Evolutionary conservation across 1,140 invertebrate species (phyloP).

Genomic region (Helicorthomorpha holstii): DNA sequence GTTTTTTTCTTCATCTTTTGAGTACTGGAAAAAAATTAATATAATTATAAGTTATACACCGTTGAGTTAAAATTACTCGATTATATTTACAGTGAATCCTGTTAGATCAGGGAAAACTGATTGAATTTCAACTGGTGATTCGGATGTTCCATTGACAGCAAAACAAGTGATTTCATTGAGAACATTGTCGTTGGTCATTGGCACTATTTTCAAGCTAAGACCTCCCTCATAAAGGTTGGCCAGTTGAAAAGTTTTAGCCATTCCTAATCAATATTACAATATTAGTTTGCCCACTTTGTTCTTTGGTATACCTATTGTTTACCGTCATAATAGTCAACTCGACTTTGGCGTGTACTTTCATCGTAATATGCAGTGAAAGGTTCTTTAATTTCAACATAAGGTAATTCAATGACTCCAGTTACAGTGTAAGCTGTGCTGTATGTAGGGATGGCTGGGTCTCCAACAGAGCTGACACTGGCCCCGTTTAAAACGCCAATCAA

Average conservation of each 20-base stretch:
- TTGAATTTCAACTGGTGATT: slow-evolving; percentile 46
- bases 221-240: slow-evolving; percentile 27
- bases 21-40: no score
- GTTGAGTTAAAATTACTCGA: background rate
- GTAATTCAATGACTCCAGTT: slow-evolving; percentile 58
- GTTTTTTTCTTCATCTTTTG: background rate
- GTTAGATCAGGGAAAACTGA: slow-evolving; percentile 52
- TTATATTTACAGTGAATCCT: background rate
- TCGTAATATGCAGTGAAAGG: slow-evolving; percentile 83
- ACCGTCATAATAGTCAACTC: slow-evolving; percentile 91
- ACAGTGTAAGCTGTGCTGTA: slow-evolving; percentile 38
- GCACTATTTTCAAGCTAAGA: slow-evolving; percentile 63
- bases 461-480: no score
- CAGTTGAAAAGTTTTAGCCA: background rate
- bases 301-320: no score
- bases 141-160: slow-evolving; percentile 56
- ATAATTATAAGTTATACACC: no score
- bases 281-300: no score
- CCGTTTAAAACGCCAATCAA: no score
- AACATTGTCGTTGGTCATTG: slow-evolving; percentile 55
- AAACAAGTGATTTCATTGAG: slow-evolving; percentile 61
- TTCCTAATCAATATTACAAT: no score
- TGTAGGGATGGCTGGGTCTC: no score
- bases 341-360: slow-evolving; percentile 45
- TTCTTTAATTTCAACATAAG: slow-evolving; percentile 73